Evolutionary conservation across 92 coral and sea anemone species (phyloP), one percentile per base, ranked within the genome.

Genomic region (Ricordea florida): DNA sequence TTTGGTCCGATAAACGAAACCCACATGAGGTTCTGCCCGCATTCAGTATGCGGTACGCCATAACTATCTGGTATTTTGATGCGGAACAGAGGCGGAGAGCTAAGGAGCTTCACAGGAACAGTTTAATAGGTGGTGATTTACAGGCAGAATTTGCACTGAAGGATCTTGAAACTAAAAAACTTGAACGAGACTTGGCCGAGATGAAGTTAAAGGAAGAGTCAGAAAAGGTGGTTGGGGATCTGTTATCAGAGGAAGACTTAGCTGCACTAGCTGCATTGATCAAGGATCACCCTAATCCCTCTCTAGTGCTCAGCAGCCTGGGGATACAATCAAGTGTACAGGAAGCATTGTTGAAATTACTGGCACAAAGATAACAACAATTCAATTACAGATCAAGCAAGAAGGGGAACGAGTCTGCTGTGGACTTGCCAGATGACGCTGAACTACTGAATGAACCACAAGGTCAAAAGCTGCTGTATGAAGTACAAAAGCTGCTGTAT

Each of bases 11-110:
- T 73, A 65, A 57, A 24, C 76, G 98, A 3, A 90, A 75, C 35
- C 98, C 98, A 21, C 98, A 94, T 57, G 98, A 94, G 70, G 98
- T 94, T 13, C 64, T 94, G 20, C 97, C 98, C 11, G 84, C 97
- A 8, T 55, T 78, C 34, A 55, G 73, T 49, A 65, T 79, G n/a
- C 76, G 98, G 60, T 94, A 87, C 83, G 97, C 98, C 18, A 79
- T 94, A 24, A 94, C 97, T 0, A 63, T 94, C 34, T 94, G 98
- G 98, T 94, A 88, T 65, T 91, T 94, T 76, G 98, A 94, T 53
- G 49, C 78, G 29, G 86, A 85, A 26, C 85, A 94, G 70, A 65
- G 98, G 36, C 45, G 57, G 13, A 69, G 49, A 27, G 98, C 97
- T 5, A 91, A 87, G 48, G 42, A 83, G 56, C 69, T 55, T 15